phyloP scores from a whole-genome alignment of 2,888 invertebrate species.

The Holacanthella duospinosa region DNA sequence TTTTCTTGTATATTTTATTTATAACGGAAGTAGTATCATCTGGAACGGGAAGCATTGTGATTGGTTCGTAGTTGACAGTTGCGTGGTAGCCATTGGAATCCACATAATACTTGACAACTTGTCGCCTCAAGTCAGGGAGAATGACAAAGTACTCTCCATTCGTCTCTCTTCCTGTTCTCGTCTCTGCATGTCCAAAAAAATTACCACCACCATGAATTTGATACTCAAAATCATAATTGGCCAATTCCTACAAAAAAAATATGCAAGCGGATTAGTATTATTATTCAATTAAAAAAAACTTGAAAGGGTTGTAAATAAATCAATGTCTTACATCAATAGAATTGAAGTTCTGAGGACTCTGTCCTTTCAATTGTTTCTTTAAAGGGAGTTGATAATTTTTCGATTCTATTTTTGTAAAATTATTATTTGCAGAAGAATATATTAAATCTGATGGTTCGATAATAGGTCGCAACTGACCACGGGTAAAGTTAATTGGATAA shows the following conservation, averaged over 20 bases:
- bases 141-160: conserved; percentile 28
- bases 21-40: not conserved
- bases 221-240: conserved; percentile 32
- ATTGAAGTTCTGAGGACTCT: no score
- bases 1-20: no score
- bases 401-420: no score
- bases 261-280: no score
- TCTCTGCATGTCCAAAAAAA: conserved; percentile 26
- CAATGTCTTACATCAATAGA: no score
- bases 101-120: conserved; percentile 25
- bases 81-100: conserved; percentile 31
- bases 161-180: conserved; percentile 17
- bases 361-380: no score
- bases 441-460: no score
- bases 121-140: conserved; percentile 19
- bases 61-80: conserved; percentile 23
- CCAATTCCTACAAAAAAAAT: not conserved
- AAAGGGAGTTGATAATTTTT: no score
- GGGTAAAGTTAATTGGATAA: no score
- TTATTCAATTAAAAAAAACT: not conserved
- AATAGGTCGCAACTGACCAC: no score
- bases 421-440: no score
- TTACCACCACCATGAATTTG: conserved; percentile 31
- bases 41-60: not conserved
- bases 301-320: no score